Evolutionary conservation across 2,113 vertebrate species (phyloP).

Genomic region (Spermophilus dauricus): DNA sequence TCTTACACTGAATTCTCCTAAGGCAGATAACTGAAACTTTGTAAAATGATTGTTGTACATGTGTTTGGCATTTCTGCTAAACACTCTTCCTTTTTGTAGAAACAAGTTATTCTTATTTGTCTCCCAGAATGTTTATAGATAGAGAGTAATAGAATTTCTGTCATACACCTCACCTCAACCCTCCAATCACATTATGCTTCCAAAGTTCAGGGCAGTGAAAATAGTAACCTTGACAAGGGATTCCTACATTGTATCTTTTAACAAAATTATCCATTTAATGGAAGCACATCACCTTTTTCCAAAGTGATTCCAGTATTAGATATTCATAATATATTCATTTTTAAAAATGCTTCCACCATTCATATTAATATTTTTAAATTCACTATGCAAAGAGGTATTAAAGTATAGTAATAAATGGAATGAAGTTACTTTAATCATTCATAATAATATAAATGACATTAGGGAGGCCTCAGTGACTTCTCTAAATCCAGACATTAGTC

Average conservation of each 20-base stretch:
- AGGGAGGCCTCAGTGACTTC: not conserved
- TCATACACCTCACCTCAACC: not conserved
- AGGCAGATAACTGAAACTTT: conserved; percentile 20
- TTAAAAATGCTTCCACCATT: not conserved
- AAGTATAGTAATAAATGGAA: not conserved
- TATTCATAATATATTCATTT: not conserved
- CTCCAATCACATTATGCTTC: conserved; percentile 32
- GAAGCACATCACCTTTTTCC: conserved; percentile 41
- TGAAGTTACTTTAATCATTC: not conserved
- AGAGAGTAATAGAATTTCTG: conserved; percentile 52
- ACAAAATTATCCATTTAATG: conserved; percentile 25
- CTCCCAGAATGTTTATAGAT: conserved; percentile 57
- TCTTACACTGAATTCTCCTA: not conserved
- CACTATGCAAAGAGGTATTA: not conserved
- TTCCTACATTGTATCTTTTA: conserved; percentile 16
- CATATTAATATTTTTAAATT: conserved; percentile 36
- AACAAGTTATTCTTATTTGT: conserved; percentile 37
- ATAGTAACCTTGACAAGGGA: not conserved
- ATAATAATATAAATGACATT: not conserved
- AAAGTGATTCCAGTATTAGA: conserved; percentile 14
- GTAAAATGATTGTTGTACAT: conserved; percentile 45
- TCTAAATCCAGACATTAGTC: not conserved
- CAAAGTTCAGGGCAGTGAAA: conserved; percentile 49
- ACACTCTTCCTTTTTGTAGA: conserved; percentile 26
- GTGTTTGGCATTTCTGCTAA: conserved; percentile 44